These are phyloP conservation scores for Alentia gelatinosa DNA, from an alignment of 2,888 invertebrate species.

Conservation along the genomic window DNA sequence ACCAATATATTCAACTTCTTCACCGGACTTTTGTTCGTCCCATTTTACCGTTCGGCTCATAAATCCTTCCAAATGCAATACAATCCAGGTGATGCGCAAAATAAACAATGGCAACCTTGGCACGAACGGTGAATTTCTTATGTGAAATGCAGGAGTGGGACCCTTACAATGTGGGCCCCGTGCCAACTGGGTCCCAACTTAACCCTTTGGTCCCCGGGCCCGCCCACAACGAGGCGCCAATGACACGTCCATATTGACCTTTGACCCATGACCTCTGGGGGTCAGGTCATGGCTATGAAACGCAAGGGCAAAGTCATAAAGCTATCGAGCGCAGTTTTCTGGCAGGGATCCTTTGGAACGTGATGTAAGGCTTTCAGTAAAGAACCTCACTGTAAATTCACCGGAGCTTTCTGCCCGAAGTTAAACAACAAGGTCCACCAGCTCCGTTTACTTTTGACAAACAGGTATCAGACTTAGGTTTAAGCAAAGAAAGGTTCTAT, in stretches of 20 bases:
- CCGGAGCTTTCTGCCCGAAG: no score
- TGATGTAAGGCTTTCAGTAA: background rate
- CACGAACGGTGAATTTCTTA: background rate
- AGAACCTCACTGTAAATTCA: no score
- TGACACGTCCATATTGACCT: background rate
- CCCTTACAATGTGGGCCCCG: background rate
- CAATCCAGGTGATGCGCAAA: background rate
- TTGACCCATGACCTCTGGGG: background rate
- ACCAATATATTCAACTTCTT: no score
- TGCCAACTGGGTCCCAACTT: background rate
- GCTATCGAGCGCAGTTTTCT: background rate
- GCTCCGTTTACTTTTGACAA: no score
- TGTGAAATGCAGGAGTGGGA: background rate
- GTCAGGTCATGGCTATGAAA: background rate
- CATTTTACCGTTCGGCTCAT: no score
- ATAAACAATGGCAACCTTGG: background rate
- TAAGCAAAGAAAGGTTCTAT: no score
- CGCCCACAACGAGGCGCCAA: background rate
- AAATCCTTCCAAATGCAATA: background rate
- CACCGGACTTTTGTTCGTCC: no score
- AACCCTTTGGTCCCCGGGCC: background rate
- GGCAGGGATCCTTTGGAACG: background rate
- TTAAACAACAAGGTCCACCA: no score
- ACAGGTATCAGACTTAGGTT: no score
- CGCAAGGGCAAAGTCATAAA: background rate